Base-by-base conservation (phyloP, 2,113 vertebrate genomes). In the Melanocharis versteri region DNA sequence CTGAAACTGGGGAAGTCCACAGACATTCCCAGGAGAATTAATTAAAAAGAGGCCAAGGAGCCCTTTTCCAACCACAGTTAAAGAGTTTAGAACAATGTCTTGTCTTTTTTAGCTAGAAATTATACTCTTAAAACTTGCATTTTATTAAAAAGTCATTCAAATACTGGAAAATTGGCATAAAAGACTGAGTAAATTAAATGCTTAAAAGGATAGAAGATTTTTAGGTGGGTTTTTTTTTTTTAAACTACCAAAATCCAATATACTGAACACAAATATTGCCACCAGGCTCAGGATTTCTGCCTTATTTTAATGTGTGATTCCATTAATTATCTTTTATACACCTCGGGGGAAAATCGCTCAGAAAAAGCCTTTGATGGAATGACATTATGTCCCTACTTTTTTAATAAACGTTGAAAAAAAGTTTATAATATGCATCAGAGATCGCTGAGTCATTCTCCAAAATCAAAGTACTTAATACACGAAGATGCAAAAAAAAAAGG, bases 91-190 rank as follows among this genome's bases (percentile, higher is more conserved):
- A 93, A 91, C 64, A 77, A 93, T 90, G 60, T 44, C n/a, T 56
- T 83, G 47, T 68, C 30, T 44, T 88, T 83, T 83, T 69, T 4
- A 87, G 45, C 60, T 35, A 75, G 61, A 90, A 90, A 94, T 86
- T 83, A 68, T 33, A 31, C 71, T 66, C 23, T 47, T 84, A 24
- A 66, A 87, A 62, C 35, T 48, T 92, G 45, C 5, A 39, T 79
- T 93, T 93, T 77, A 71, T 81, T 83, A 37, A 90, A 77, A 94
- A 61, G 28, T 33, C 66, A 84, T 87, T 71, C 64, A 89, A 94
- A 90, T 57, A 33, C 76, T 69, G 56, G 88, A 92, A 97, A 95
- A 92, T 47, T 75, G 48, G 64, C 80, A 87, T 84, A 79, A 93
- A 95, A 96, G 69, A 71, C 45, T 4, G 37, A 68, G 47, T 21